Conservation (phyloP, 2,113 vertebrate genomes). For the Mandrillus leucophaeus region DNA sequence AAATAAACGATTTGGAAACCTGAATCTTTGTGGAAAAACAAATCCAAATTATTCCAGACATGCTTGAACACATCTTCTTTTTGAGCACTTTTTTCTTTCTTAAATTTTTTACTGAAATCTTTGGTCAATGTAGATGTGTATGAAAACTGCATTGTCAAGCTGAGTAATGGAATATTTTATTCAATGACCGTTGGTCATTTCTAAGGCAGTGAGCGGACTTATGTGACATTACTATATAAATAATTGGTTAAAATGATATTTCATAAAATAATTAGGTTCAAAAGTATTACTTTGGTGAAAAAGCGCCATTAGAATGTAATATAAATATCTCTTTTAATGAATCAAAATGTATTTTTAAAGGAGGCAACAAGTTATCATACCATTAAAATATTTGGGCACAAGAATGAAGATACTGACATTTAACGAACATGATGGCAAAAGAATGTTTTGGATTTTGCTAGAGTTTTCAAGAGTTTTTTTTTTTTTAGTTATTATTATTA, state of each 20-base stretch:
- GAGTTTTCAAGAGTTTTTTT: background rate
- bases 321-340: constrained; percentile 36
- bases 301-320: constrained; percentile 39
- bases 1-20: constrained; percentile 34
- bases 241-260: constrained; percentile 46
- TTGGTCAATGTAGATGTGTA: constrained; percentile 25
- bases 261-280: constrained; percentile 47
- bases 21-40: constrained; percentile 19
- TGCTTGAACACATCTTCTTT: background rate
- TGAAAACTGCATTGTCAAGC: constrained; percentile 40
- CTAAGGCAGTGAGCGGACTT: constrained; percentile 1
- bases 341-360: background rate
- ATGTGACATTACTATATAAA: background rate
- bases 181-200: background rate
- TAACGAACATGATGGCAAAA: background rate
- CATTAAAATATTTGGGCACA: constrained; percentile 39
- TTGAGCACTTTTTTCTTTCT: constrained; percentile 36
- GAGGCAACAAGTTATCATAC: background rate
- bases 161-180: constrained; percentile 33
- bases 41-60: constrained; percentile 48
- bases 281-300: constrained; percentile 54
- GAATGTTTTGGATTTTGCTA: background rate
- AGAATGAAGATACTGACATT: constrained; percentile 50
- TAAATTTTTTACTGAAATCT: constrained; percentile 29
- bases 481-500: too few relatives aligned